phyloP scores from a whole-genome alignment of 2,113 vertebrate species.

The Tachysurus fulvidraco region DNA sequence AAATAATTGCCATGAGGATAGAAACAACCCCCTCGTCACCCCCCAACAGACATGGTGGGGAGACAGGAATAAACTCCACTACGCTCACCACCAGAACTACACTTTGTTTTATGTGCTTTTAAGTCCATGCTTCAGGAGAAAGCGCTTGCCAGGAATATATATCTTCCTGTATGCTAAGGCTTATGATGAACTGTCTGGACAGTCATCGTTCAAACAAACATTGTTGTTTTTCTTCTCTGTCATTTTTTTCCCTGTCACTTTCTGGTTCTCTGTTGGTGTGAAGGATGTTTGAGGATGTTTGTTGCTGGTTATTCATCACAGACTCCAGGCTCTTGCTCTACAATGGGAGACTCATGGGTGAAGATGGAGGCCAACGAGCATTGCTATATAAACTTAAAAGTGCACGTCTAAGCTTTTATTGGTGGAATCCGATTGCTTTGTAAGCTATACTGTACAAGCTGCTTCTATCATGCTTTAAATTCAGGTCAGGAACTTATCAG shows the following conservation, averaged over 20 bases:
- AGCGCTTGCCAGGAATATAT: slow-evolving; percentile 64
- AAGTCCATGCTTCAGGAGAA: slow-evolving; percentile 64
- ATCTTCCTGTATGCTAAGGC: slow-evolving; percentile 67
- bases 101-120: slow-evolving; percentile 71
- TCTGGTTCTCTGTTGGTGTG: background rate
- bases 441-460: background rate
- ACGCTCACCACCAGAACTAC: slow-evolving; percentile 51
- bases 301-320: background rate
- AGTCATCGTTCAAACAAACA: slow-evolving; percentile 55
- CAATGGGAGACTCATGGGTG: slow-evolving; percentile 30
- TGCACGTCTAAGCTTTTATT: too few species aligned
- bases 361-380: slow-evolving; percentile 60
- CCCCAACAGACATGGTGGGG: background rate
- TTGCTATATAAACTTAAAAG: slow-evolving; percentile 58
- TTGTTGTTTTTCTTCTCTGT: slow-evolving; percentile 36
- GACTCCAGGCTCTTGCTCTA: slow-evolving; percentile 1
- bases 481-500: background rate
- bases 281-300: background rate
- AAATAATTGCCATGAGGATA: slow-evolving; percentile 72
- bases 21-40: background rate
- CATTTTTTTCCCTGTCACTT: background rate
- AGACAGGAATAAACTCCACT: slow-evolving; percentile 60
- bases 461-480: background rate
- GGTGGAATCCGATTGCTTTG: background rate
- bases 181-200: slow-evolving; percentile 57